phyloP scores from a whole-genome alignment of 2,113 vertebrate species.

The Ammospiza nelsoni region DNA sequence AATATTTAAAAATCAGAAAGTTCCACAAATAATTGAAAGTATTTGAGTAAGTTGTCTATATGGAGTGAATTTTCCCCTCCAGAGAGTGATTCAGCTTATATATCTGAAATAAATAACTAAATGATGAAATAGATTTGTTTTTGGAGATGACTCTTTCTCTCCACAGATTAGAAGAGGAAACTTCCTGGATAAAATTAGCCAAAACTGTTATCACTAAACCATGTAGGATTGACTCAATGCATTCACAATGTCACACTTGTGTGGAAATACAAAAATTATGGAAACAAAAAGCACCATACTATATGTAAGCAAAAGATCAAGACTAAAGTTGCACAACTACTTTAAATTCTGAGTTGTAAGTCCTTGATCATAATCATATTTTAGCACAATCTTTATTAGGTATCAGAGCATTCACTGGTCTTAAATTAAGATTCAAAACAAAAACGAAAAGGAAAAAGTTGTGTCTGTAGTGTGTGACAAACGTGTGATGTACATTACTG shows the following conservation, averaged over 20 bases:
- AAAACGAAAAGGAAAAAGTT: not conserved
- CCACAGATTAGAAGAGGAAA: not conserved
- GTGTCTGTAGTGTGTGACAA: not conserved
- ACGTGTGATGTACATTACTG: not conserved
- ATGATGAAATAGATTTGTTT: not conserved
- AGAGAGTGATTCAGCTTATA: not conserved
- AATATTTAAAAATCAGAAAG: not conserved
- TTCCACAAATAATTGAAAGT: not conserved
- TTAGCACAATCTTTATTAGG: not conserved
- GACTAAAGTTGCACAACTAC: not conserved
- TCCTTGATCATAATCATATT: not conserved
- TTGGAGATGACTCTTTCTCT: not conserved
- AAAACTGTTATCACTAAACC: not conserved
- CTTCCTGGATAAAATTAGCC: not conserved
- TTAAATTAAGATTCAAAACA: not conserved
- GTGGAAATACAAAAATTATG: not conserved
- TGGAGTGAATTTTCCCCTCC: not conserved
- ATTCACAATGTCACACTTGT: not conserved
- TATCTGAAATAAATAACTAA: not conserved
- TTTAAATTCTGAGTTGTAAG: not conserved
- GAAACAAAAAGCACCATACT: not conserved
- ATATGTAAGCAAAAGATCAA: not conserved
- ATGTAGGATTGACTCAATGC: fast-evolving
- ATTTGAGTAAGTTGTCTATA: not conserved
- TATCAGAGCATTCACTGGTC: not conserved